Evolutionary conservation across 2,888 invertebrate genomes (phyloP).

Genomic region (Campoplex nolae): DNA sequence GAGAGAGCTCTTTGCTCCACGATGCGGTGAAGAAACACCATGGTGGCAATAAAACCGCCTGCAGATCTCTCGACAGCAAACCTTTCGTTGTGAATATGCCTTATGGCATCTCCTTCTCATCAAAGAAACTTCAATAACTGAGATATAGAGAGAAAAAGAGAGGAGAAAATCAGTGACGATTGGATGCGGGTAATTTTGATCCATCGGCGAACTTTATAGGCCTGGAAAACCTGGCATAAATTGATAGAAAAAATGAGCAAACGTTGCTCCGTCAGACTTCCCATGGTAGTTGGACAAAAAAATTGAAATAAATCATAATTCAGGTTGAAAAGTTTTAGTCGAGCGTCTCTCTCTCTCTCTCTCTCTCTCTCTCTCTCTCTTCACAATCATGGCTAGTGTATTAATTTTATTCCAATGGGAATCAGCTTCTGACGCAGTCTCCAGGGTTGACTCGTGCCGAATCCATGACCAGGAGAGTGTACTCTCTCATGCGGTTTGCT

Average conservation of each 20-base stretch:
- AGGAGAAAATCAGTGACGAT: conserved; percentile 51
- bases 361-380: not conserved
- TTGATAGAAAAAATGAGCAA: not conserved
- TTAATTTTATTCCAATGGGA: conserved; percentile 26
- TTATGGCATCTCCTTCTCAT: not conserved
- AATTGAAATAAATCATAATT: conserved; percentile 2
- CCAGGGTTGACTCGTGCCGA: conserved; percentile 33
- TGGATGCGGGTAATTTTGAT: conserved; percentile 46
- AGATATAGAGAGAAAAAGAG: conserved; percentile 18
- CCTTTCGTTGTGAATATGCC: conserved; percentile 18
- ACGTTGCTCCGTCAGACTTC: not conserved
- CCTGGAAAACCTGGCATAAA: not conserved
- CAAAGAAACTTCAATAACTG: not conserved
- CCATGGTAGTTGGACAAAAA: not conserved
- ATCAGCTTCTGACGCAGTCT: conserved; percentile 42
- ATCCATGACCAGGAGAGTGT: conserved; percentile 17
- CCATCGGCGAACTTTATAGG: not conserved
- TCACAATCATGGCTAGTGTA: not conserved
- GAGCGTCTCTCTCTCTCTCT: not conserved
- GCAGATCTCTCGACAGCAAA: conserved; percentile 25
- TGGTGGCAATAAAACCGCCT: conserved; percentile 28
- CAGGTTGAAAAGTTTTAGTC: not conserved
- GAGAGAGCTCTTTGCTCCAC: conserved; percentile 48
- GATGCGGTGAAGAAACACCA: conserved; percentile 54
- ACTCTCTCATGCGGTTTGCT: conserved; percentile 46